Conservation (phyloP, 2,888 invertebrate genomes). For the Philopedon plagiatum region DNA sequence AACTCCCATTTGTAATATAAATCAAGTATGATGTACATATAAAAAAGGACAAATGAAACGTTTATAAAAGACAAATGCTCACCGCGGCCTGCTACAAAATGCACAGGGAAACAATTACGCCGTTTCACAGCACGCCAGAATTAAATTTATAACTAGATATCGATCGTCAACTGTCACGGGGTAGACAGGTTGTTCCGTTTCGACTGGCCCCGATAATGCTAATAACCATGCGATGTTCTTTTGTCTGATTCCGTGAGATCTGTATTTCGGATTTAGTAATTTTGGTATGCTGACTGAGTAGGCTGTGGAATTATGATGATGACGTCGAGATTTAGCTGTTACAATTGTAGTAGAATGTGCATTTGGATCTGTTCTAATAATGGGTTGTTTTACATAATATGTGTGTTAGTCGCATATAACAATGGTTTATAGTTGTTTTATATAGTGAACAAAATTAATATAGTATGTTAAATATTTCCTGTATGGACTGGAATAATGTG, state of each 20-base stretch:
- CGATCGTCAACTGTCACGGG: constrained; percentile 47
- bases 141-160: constrained; percentile 49
- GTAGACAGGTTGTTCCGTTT: constrained; percentile 48
- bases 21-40: too few species aligned
- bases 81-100: constrained; percentile 20
- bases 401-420: not conserved
- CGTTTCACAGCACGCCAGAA: constrained; percentile 46
- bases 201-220: constrained; percentile 47
- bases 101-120: constrained; percentile 42
- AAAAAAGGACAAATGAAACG: constrained; percentile 1
- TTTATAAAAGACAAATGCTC: constrained; percentile 23
- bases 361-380: not conserved
- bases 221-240: constrained; percentile 50
- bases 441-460: too few species aligned
- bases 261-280: constrained; percentile 34
- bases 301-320: not conserved
- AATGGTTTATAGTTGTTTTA: too few species aligned
- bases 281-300: constrained; percentile 6
- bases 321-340: not conserved
- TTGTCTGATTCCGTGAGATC: constrained; percentile 41
- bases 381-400: not conserved
- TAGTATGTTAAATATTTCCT: too few species aligned
- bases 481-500: too few species aligned
- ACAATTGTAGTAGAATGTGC: not conserved
- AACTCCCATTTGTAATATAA: too few species aligned